These are phyloP conservation scores for Myoxocephalus aenaeus DNA, from an alignment of 2,797 vertebrate genomes.

Conservation along the genomic window DNA sequence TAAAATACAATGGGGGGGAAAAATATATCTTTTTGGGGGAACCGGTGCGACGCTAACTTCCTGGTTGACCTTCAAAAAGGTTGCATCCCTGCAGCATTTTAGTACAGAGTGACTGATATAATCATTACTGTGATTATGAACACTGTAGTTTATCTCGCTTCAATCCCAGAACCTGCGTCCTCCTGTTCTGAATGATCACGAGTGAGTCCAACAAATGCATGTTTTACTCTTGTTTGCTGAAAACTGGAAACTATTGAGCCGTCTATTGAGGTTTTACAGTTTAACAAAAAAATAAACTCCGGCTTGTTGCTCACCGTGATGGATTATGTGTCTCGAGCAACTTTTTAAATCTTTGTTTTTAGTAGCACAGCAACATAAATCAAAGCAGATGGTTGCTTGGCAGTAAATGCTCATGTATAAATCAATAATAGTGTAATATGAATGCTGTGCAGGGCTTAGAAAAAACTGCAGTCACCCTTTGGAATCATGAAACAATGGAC, in stretches of 20 bases:
- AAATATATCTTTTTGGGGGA: too few relatives aligned
- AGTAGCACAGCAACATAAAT: conserved; percentile 19
- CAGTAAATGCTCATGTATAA: not conserved
- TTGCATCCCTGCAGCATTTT: too few relatives aligned
- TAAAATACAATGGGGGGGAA: too few relatives aligned
- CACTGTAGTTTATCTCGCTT: too few relatives aligned
- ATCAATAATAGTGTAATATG: not conserved
- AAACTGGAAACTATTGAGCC: not conserved
- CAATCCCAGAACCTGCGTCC: too few relatives aligned
- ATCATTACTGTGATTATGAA: too few relatives aligned
- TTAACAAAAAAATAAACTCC: conserved; percentile 9
- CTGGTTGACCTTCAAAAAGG: too few relatives aligned
- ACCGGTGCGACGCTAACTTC: too few relatives aligned
- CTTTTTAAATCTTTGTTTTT: not conserved
- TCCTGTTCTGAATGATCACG: not conserved
- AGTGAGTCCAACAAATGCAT: not conserved
- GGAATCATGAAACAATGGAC: not conserved
- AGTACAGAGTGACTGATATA: too few relatives aligned
- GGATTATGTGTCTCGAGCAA: conserved; percentile 7
- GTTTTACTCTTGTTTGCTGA: not conserved
- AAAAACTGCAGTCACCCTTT: not conserved
- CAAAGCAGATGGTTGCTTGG: conserved; percentile 6
- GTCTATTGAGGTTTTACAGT: not conserved
- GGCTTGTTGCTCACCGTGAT: conserved; percentile 7
- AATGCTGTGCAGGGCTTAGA: not conserved